These are phyloP conservation scores for Lindbergichthys nudifrons DNA, from an alignment of 2,797 vertebrate genomes.

Conservation along the genomic window DNA sequence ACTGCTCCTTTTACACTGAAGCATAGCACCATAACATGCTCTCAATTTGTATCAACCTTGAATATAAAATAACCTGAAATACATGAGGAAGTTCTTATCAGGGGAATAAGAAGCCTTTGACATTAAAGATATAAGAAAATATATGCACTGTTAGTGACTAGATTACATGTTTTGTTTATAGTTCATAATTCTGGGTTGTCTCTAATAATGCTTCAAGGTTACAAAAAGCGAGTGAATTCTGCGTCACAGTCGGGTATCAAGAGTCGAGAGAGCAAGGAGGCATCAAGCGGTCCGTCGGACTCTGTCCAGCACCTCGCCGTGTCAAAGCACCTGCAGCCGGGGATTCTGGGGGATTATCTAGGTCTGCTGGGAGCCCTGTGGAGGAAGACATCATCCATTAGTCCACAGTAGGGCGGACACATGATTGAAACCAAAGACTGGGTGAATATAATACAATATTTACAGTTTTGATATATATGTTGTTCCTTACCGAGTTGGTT, in stretches of 20 bases:
- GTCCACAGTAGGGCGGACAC: not conserved
- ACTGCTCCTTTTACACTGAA: conserved; percentile 68
- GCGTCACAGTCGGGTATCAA: conserved; percentile 83
- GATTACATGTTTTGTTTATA: conserved; percentile 82
- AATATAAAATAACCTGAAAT: conserved; percentile 82
- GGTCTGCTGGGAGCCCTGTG: conserved; percentile 86
- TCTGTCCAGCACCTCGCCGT: conserved; percentile 65
- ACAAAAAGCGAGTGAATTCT: conserved; percentile 82
- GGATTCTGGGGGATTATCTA: conserved; percentile 71
- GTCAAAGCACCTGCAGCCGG: conserved; percentile 54
- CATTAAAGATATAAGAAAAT: conserved; percentile 83
- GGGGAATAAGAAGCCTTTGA: conserved; percentile 93
- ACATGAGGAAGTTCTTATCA: conserved; percentile 78
- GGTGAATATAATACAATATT: not conserved
- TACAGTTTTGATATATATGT: not conserved
- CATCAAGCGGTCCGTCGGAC: conserved; percentile 62
- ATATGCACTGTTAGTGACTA: conserved; percentile 87
- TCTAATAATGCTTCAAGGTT: conserved; percentile 71
- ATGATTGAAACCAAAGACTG: not conserved
- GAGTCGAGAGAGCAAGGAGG: conserved; percentile 73
- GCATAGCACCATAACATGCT: conserved; percentile 83
- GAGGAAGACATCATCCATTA: conserved; percentile 25
- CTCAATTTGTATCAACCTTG: conserved; percentile 66
- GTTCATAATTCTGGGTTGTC: conserved; percentile 68
- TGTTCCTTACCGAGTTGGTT: conserved; percentile 93